Evolutionary conservation across 1,140 invertebrate genomes (phyloP), one percentile per base, ranked within the genome.

Genomic region (Phymorhynchus buccinoides): DNA sequence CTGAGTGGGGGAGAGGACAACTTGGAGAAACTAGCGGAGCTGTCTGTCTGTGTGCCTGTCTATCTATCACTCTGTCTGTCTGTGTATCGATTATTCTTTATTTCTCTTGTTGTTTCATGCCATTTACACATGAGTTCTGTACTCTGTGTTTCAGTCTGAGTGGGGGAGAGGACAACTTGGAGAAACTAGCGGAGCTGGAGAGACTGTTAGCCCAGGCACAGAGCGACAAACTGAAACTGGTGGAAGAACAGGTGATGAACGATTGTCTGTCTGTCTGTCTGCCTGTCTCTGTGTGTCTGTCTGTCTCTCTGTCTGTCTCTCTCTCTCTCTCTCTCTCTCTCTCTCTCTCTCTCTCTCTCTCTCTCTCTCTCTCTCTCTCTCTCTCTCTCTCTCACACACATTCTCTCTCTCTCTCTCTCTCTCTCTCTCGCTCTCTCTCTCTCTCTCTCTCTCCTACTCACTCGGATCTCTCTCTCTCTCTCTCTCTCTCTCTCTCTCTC

Each of bases 1-100:
- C 84, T 93, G 37, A 92, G 92, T 82, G 92, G 92, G 83, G 91
- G 90, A 7, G 92, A 92, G 44, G 92, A 92, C 52, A 91, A 92
- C 41, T 62, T 92, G 42, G 92, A 93, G 84, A 93, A 92, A 81
- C 85, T 93, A 75, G 85, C 89, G 6, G 92, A n/a, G n/a, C n/a
- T n/a, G n/a, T n/a, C n/a, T n/a, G n/a, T n/a, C n/a, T n/a, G n/a
- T n/a, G n/a, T n/a, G n/a, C n/a, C n/a, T n/a, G n/a, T n/a, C n/a
- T n/a, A n/a, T n/a, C n/a, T n/a, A n/a, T n/a, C n/a, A n/a, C n/a
- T n/a, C n/a, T n/a, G n/a, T n/a, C n/a, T n/a, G n/a, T n/a, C n/a
- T n/a, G n/a, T n/a, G n/a, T n/a, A n/a, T n/a, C n/a, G n/a, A n/a
- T n/a, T n/a, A n/a, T n/a, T n/a, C n/a, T n/a, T n/a, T n/a, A n/a